These are phyloP conservation scores for Papilio helenus DNA, from an alignment of 1,140 invertebrate genomes.

Conservation along the genomic window DNA sequence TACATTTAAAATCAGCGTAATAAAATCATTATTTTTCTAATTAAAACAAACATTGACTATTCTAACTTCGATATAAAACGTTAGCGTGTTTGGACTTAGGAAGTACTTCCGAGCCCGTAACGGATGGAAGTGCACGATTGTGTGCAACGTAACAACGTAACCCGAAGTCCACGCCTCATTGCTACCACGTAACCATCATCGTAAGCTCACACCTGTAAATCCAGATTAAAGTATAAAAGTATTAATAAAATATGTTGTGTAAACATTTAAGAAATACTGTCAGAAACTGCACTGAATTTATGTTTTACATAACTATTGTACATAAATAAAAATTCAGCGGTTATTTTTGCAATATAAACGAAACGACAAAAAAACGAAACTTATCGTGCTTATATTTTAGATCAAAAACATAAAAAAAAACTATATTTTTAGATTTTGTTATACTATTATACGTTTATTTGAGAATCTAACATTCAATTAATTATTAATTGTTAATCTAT, in stretches of 20 bases:
- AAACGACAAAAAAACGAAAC: no score
- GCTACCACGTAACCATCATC: constrained; percentile 62
- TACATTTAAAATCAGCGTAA: not conserved
- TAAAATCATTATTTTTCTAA: not conserved
- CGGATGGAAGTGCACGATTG: constrained; percentile 44
- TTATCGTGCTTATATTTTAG: no score
- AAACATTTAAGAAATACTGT: not conserved
- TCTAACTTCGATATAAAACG: not conserved
- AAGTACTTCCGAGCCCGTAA: constrained; percentile 69
- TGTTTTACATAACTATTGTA: not conserved
- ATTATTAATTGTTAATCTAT: no score
- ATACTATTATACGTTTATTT: no score
- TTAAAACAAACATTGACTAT: not conserved
- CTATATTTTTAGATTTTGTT: no score
- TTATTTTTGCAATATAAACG: no score
- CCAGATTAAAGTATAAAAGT: constrained; percentile 10
- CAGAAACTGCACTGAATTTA: not conserved
- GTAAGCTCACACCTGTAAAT: constrained; percentile 36
- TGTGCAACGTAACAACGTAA: constrained; percentile 52
- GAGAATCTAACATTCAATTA: no score
- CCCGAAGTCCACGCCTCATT: constrained; percentile 54
- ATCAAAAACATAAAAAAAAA: no score
- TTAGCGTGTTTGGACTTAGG: constrained; percentile 46
- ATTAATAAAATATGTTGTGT: not conserved
- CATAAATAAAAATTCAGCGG: no score